Conservation (phyloP, 2,113 vertebrate species). For the Casuarius casuarius region DNA sequence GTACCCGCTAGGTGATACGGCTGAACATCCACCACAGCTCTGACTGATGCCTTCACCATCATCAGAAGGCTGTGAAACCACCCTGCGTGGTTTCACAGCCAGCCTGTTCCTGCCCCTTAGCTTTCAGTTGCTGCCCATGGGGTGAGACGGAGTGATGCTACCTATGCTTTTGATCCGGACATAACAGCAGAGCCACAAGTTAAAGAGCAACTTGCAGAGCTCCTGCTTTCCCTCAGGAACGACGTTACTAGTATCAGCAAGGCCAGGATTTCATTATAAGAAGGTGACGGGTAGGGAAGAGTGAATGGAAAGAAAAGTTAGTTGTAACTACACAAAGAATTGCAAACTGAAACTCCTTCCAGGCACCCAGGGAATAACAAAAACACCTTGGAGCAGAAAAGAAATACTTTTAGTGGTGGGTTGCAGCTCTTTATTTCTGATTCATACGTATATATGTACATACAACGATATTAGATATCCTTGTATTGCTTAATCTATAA, state of each 20-base stretch:
- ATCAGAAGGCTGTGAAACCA: background rate
- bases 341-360: background rate
- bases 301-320: background rate
- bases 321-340: background rate
- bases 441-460: slow-evolving; percentile 40
- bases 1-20: background rate
- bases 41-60: background rate
- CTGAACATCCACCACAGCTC: background rate
- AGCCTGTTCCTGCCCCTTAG: fast-evolving
- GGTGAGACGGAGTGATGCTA: background rate
- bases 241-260: background rate
- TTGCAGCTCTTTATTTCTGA: slow-evolving; percentile 76
- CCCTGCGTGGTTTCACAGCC: background rate
- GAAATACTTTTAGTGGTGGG: background rate
- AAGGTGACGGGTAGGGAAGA: background rate
- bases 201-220: background rate
- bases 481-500: slow-evolving; percentile 70
- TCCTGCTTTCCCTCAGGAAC: background rate
- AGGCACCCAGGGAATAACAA: background rate
- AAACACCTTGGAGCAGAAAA: background rate
- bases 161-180: background rate
- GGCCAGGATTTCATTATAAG: background rate
- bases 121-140: background rate
- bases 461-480: slow-evolving; percentile 63
- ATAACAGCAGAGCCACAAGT: background rate